phyloP scores from a whole-genome alignment of 64 coral and sea anemone species.

The Dendronephthya gigantea region DNA sequence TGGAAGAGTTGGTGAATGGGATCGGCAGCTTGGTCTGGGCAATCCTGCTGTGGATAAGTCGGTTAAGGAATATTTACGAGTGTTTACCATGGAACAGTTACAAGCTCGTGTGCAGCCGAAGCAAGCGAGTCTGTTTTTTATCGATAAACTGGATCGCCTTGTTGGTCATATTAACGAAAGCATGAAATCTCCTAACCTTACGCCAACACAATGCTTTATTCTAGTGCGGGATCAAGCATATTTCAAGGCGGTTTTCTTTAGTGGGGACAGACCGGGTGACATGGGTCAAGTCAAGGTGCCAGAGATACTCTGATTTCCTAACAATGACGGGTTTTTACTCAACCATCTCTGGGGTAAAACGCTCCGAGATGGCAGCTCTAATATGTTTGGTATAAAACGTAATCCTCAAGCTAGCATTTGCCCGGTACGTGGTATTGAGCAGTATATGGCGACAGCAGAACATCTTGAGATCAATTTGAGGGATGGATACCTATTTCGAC shows the following conservation, averaged over 20 bases:
- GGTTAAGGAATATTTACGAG: background rate
- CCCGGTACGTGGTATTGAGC: too few relatives aligned
- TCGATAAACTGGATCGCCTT: background rate
- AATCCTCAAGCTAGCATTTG: too few relatives aligned
- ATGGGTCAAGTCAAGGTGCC: slow-evolving; percentile 3
- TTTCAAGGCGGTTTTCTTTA: background rate
- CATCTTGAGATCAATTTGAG: background rate
- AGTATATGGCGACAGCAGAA: background rate
- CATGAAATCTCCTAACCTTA: background rate
- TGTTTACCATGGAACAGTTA: background rate
- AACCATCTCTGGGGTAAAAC: too few relatives aligned
- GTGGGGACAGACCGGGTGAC: background rate
- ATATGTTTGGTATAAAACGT: too few relatives aligned
- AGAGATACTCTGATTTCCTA: background rate
- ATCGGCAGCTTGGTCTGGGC: background rate
- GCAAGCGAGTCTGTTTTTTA: background rate
- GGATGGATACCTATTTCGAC: background rate
- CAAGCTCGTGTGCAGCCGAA: background rate
- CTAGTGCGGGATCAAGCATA: background rate
- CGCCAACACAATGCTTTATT: background rate
- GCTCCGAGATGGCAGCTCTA: too few relatives aligned
- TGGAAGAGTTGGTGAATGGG: background rate
- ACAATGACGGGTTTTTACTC: too few relatives aligned
- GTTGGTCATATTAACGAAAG: background rate
- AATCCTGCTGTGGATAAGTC: background rate